Evolutionary conservation across 2,113 vertebrate species (phyloP).

Genomic region (Phalacrocorax pelagicus): DNA sequence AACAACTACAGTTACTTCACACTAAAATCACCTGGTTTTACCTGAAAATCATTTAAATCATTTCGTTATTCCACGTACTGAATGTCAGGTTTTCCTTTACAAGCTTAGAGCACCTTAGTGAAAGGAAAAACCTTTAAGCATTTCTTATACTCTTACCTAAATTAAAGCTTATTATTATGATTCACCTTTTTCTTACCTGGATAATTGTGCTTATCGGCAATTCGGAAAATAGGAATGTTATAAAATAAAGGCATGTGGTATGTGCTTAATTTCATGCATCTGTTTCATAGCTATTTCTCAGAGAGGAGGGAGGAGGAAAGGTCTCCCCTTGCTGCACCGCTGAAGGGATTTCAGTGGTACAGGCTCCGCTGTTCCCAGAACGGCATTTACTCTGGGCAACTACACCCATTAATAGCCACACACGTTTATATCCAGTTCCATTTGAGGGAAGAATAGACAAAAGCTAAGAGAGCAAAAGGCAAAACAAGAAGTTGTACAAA

Average conservation of each 20-base stretch:
- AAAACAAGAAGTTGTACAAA: background rate
- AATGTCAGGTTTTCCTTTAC: background rate
- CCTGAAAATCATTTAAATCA: background rate
- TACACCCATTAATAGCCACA: background rate
- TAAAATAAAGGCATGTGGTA: background rate
- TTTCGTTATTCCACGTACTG: background rate
- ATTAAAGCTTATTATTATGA: background rate
- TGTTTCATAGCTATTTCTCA: background rate
- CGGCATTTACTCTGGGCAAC: background rate
- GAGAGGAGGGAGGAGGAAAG: background rate
- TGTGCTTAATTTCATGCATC: background rate
- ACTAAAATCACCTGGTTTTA: background rate
- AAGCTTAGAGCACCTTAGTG: background rate
- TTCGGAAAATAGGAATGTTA: background rate
- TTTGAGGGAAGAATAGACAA: background rate
- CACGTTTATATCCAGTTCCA: background rate
- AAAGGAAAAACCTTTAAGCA: background rate
- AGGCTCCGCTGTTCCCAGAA: background rate
- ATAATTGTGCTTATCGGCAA: background rate
- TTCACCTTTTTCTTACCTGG: background rate
- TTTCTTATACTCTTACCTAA: accelerated
- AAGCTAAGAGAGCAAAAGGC: background rate
- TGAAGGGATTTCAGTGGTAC: background rate
- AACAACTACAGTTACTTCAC: background rate
- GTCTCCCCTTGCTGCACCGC: background rate